Evolutionary conservation across 2,797 vertebrate species (phyloP).

Genomic region (Arnoldichthys spilopterus): DNA sequence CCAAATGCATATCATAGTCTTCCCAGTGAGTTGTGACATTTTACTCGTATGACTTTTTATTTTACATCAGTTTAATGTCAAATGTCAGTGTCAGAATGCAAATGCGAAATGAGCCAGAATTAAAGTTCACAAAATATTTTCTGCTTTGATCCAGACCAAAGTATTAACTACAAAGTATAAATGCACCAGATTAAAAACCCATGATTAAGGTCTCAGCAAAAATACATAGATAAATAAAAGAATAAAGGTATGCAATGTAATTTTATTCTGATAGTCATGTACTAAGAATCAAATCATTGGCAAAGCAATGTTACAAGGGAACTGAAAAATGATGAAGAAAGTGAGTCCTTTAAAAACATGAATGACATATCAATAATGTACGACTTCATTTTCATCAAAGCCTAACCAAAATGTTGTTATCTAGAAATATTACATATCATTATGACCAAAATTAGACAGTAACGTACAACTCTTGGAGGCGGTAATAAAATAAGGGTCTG

Average conservation of each 20-base stretch:
- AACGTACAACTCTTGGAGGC: slow-evolving; percentile 38
- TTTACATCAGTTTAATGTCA: no score
- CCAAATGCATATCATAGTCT: no score
- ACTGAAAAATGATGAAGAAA: slow-evolving; percentile 4
- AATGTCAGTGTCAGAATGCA: no score
- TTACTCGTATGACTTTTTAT: no score
- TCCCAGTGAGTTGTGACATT: no score
- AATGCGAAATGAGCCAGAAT: no score
- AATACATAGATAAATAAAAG: no score
- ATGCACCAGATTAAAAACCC: no score
- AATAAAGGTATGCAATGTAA: neutral
- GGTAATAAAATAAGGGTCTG: slow-evolving; percentile 23
- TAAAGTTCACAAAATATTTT: no score
- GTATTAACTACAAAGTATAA: no score
- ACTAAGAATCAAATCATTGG: neutral
- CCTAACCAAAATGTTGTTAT: slow-evolving; percentile 35
- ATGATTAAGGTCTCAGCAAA: no score
- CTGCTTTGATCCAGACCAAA: no score
- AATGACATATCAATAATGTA: slow-evolving; percentile 44
- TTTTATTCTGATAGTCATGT: neutral
- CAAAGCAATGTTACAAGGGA: neutral
- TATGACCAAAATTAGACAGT: slow-evolving; percentile 49
- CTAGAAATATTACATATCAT: slow-evolving; percentile 54
- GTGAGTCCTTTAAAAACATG: neutral
- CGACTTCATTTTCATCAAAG: slow-evolving; percentile 32